Evolutionary conservation across 1,140 invertebrate genomes (phyloP), one percentile per base, ranked within the genome.

Genomic region (Venustaconcha ellipsiformis): DNA sequence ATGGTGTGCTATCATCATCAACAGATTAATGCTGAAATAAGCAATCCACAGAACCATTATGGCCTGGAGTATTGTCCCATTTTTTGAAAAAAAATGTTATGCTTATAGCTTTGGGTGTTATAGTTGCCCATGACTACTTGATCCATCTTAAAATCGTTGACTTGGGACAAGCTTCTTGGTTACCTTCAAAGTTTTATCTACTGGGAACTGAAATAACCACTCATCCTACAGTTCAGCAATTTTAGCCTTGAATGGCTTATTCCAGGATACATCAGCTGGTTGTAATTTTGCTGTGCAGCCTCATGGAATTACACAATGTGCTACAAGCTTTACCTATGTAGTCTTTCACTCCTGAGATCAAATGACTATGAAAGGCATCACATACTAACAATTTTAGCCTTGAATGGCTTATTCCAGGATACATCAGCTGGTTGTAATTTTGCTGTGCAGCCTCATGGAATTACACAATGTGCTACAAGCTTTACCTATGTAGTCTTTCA

Each of bases 391-490:
- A 74, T 12, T 30, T 68, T 74, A 14, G n/a, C 58, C 23, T 75
- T 75, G 23, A 75, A 69, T 2, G 74, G 74, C 56, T 62, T 63
- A 26, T 74, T 74, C 64, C 64, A 60, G 8, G 72, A 74, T 5
- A 74, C 72, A 62, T 74, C 72, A 6, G 65, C 63, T 18, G 72
- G 65, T 48, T 74, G 72, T 13, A 72, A 55, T 17, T 65, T 37
- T 59, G 64, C 58, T 14, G 68, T 80, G 12, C 60, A 77, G 0
- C 72, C 26, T 26, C 26, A 26, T 72, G 17, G 74, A 67, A 0
- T 67, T 65, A 48, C 59, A 67, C 62, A 66, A 1, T 57, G 55
- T 60, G 56, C 63, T 70, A 30, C 63, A 71, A 11, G n/a, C 71
- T 5, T 13, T 70, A 14, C 56, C 15, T n/a, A 74, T 62, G 1